phyloP scores from a whole-genome alignment of 2,888 invertebrate species.

The Euplagia quadripunctaria region DNA sequence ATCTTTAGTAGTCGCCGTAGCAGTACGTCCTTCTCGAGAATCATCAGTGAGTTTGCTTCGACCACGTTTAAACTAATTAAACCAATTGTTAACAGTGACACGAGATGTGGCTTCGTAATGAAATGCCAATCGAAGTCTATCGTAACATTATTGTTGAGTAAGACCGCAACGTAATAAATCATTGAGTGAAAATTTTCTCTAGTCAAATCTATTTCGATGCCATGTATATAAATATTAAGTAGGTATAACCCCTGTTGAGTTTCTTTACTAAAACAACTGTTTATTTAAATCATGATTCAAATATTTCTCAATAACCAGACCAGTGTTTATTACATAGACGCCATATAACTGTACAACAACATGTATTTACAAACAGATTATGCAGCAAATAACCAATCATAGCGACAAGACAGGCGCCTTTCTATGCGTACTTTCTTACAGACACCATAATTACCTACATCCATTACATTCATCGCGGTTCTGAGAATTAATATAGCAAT shows the following conservation, averaged over 20 bases:
- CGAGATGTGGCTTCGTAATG: not conserved
- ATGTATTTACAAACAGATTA: constrained; percentile 8
- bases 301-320: not conserved
- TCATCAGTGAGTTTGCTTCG: not conserved
- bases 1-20: not conserved
- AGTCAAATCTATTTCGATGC: too few relatives aligned
- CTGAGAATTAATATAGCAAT: constrained; percentile 4
- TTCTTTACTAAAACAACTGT: not conserved
- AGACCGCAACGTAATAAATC: too few relatives aligned
- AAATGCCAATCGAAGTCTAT: not conserved
- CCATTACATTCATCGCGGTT: constrained; percentile 4
- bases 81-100: not conserved
- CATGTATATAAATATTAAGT: too few relatives aligned
- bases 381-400: constrained; percentile 4
- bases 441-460: constrained; percentile 28
- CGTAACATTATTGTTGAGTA: not conserved
- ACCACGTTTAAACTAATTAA: not conserved
- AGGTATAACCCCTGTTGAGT: not conserved
- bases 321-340: not conserved
- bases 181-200: too few relatives aligned
- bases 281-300: not conserved
- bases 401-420: constrained; percentile 17
- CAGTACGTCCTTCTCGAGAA: not conserved
- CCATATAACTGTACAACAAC: not conserved
- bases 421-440: constrained; percentile 32